Base-by-base conservation (phyloP, 2,113 vertebrate genomes). In the Ploceus nigricollis region DNA sequence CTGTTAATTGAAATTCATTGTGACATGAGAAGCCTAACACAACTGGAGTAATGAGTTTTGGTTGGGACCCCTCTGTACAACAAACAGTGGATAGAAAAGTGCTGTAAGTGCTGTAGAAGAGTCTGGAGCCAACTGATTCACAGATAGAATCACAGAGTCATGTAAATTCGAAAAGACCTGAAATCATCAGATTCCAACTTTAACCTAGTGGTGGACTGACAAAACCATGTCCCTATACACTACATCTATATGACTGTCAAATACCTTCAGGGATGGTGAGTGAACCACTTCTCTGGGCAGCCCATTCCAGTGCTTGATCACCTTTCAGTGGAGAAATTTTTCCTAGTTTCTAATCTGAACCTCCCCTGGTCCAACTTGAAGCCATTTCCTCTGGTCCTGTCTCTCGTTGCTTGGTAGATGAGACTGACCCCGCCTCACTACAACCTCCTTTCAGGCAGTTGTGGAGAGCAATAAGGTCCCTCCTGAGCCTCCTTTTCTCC, bases 371-470 rank as follows among this genome's bases (percentile, higher is more conserved):
- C 22, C 56, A 42, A 70, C 25, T 63, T 42, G 22, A 76, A 8
- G 47, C 31, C 1, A 1, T 76, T 61, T 76, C 25, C 10, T 61
- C 47, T 69, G 8, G 25, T 61, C 17, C 15, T 76, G 30, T 53
- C 54, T 31, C 40, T 53, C 54, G 20, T 63, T 33, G 27, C n/a
- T 35, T 48, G 25, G 30, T 11, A 24, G 28, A 45, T 51, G 19
- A 51, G 10, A 25, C 28, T 25, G 20, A 79, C 7, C 16, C 11
- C 13, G 24, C 30, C 30, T 40, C 2, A 13, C 30, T 42, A 8
- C 25, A 63, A 0, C 6, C 19, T 73, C 27, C 44, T 58, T 51
- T 9, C 15, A 77, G 25, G 31, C 1, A 5, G 14, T 2, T 63
- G 21, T 63, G 23, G 19, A 68, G 4, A 31, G 35, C 3, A 13